Conservation (phyloP, 1,140 invertebrate genomes). For the Paramacrobiotus metropolitanus region DNA sequence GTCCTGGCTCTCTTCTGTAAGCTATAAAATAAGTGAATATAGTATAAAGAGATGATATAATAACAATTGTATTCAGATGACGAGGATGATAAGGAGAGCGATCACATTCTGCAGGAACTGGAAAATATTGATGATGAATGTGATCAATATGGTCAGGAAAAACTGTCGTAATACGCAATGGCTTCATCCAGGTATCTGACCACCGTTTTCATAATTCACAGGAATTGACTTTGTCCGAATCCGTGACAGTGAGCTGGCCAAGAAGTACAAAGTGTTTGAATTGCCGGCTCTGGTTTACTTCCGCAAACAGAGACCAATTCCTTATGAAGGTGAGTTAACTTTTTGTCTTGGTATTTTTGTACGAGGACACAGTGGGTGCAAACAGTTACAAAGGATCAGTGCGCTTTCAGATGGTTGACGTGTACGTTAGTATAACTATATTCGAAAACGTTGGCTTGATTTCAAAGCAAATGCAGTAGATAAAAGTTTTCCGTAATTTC, state of each 20-base stretch:
- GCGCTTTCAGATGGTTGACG: no score
- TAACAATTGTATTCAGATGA: slow-evolving; percentile 42
- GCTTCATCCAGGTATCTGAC: no score
- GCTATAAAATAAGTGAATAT: slow-evolving; percentile 18
- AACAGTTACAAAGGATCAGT: no score
- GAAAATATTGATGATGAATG: slow-evolving; percentile 83
- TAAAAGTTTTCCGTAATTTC: slow-evolving; percentile 4
- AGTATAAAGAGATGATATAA: neutral
- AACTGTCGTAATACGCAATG: no score
- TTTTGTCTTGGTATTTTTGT: neutral
- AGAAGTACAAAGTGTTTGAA: slow-evolving; percentile 50
- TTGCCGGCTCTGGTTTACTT: slow-evolving; percentile 63
- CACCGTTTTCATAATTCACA: slow-evolving; percentile 13
- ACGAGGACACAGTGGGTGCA: no score
- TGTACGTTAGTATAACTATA: no score
- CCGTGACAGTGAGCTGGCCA: slow-evolving; percentile 51
- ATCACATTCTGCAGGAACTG: slow-evolving; percentile 56
- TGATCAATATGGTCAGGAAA: slow-evolving; percentile 45
- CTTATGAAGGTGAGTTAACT: slow-evolving; percentile 42
- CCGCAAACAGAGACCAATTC: slow-evolving; percentile 54
- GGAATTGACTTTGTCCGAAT: slow-evolving; percentile 81
- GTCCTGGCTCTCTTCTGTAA: slow-evolving; percentile 78
- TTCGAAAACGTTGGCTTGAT: no score
- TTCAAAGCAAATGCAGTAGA: no score
- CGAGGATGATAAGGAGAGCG: slow-evolving; percentile 57